Conservation (phyloP, 64 coral and sea anemone genomes). For the Montipora sp. region DNA sequence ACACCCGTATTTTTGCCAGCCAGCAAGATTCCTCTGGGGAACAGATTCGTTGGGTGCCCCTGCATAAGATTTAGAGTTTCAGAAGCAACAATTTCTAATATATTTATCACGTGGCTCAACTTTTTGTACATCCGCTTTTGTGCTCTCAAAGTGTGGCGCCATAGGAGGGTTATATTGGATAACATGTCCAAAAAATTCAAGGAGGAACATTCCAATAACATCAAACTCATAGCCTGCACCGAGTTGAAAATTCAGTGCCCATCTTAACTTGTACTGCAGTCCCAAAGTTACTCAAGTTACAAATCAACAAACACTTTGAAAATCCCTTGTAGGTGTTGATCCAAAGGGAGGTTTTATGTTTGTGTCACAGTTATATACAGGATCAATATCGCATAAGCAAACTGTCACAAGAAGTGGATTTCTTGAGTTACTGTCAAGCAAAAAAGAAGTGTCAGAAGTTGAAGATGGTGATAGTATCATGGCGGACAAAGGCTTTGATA, state of each 20-base stretch:
- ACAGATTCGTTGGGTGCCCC: too few relatives aligned
- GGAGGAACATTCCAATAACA: constrained; percentile 26
- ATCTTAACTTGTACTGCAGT: too few relatives aligned
- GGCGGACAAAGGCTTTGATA: neutral
- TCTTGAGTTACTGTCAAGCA: too few relatives aligned
- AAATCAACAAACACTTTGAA: constrained; percentile 35
- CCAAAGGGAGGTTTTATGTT: constrained; percentile 44
- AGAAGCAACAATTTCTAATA: constrained; percentile 51
- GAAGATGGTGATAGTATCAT: neutral
- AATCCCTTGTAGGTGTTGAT: constrained; percentile 52
- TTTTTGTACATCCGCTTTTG: neutral
- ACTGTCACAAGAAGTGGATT: too few relatives aligned
- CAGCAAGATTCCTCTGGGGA: too few relatives aligned
- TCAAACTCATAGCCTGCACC: constrained; percentile 35
- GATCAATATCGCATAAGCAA: too few relatives aligned
- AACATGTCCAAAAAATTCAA: neutral
- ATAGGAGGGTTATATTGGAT: too few relatives aligned
- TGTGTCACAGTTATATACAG: neutral
- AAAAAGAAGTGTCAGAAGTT: too few relatives aligned
- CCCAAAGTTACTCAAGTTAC: too few relatives aligned
- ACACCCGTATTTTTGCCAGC: too few relatives aligned
- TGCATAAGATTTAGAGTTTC: constrained; percentile 50
- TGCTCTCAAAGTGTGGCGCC: constrained; percentile 53
- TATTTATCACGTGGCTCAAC: constrained; percentile 43
- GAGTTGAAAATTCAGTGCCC: neutral